Percentiles rank a stretch among this genome's conserved stretches.
Evolutionary conservation across 2,888 invertebrate genomes (phyloP).

Genomic region (Andrena hattorfiana): DNA sequence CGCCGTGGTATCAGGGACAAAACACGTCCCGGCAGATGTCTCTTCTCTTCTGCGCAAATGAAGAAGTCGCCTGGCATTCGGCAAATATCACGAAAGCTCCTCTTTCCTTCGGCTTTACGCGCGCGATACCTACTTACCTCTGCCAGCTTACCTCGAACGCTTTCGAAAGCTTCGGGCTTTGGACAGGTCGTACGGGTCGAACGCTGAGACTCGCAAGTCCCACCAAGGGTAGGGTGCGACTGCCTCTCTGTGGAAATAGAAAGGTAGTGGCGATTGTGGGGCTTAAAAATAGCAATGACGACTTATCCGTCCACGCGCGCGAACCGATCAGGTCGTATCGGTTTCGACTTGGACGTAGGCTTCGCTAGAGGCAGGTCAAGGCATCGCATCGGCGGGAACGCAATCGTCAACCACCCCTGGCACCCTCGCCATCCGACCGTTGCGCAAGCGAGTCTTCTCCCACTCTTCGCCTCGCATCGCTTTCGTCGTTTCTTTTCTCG

Average conservation of each 20-base stretch:
- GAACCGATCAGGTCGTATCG: conserved; percentile 51
- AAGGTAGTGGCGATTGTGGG: conserved; percentile 58
- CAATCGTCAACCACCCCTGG: conserved; percentile 55
- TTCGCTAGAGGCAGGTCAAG: conserved; percentile 66
- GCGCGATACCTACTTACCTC: neutral
- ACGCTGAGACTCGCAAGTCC: conserved; percentile 11
- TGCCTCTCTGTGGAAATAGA: conserved; percentile 42
- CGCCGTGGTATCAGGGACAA: conserved; percentile 76
- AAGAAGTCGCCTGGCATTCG: conserved; percentile 64
- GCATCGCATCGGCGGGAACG: conserved; percentile 29
- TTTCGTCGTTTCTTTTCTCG: neutral
- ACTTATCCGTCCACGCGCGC: conserved; percentile 64
- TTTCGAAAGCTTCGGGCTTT: neutral
- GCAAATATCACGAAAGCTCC: conserved; percentile 63
- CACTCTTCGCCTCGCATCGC: conserved; percentile 16
- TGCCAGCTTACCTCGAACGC: neutral
- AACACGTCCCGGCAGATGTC: conserved; percentile 70
- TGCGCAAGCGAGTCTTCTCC: neutral
- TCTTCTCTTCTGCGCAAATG: conserved; percentile 68
- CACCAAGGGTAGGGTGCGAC: conserved; percentile 41
- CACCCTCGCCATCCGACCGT: conserved; percentile 9
- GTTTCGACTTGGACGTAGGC: conserved; percentile 54
- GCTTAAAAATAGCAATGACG: conserved; percentile 72
- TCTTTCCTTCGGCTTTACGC: neutral
- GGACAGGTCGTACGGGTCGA: neutral